phyloP scores from a whole-genome alignment of 2,113 vertebrate species.

The Phoenicopterus ruber region DNA sequence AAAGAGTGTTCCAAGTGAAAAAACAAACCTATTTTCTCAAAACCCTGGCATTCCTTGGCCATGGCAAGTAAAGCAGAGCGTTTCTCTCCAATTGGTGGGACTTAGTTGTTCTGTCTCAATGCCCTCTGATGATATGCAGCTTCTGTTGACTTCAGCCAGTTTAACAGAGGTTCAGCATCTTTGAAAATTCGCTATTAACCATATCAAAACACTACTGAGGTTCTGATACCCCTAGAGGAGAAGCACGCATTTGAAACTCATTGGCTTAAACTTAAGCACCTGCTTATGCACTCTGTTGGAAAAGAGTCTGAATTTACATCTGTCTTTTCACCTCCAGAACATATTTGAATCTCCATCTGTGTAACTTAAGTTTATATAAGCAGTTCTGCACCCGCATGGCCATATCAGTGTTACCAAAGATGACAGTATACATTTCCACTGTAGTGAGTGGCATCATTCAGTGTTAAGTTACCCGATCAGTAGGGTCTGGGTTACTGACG shows the following conservation, averaged over 20 bases:
- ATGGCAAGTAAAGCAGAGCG: not conserved
- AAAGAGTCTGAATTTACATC: not conserved
- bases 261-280: not conserved
- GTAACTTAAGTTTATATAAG: not conserved
- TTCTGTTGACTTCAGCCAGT: not conserved
- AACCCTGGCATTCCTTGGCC: not conserved
- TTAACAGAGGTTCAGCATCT: not conserved
- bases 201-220: not conserved
- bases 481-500: not conserved
- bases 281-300: not conserved
- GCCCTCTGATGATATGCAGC: not conserved
- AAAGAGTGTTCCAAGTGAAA: not conserved
- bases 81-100: not conserved
- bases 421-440: not conserved
- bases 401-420: not conserved
- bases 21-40: not conserved
- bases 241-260: not conserved
- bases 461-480: not conserved
- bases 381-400: not conserved
- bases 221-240: not conserved
- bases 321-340: not conserved
- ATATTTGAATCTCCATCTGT: not conserved
- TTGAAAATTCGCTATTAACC: conserved; percentile 1
- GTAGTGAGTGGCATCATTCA: not conserved
- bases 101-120: not conserved